Conservation (phyloP, 1,140 invertebrate species). For the Vanessa tameamea region DNA sequence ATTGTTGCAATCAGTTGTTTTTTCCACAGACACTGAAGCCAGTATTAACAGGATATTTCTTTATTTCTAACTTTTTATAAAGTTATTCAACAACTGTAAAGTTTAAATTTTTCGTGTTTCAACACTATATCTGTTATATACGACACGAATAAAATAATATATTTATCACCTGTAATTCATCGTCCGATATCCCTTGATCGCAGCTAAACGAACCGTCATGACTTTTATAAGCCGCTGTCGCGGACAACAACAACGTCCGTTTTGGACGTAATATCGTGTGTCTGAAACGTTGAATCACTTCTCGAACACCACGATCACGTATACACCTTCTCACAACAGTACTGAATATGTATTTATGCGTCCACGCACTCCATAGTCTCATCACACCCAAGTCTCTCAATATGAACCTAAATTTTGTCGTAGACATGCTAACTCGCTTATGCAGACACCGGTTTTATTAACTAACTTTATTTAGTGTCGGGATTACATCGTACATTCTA, state of each 20-base stretch:
- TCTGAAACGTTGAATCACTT: slow-evolving; percentile 63
- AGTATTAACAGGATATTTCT: too few species aligned
- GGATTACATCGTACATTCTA: neutral
- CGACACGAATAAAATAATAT: neutral
- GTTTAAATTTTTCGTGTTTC: neutral
- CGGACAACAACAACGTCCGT: slow-evolving; percentile 63
- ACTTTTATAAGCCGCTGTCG: slow-evolving; percentile 67
- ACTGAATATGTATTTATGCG: slow-evolving; percentile 54
- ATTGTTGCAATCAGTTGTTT: too few species aligned
- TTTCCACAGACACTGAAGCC: too few species aligned
- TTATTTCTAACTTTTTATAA: too few species aligned
- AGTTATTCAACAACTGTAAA: too few species aligned
- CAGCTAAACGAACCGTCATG: slow-evolving; percentile 49
- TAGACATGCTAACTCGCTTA: slow-evolving; percentile 41
- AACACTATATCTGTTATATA: neutral
- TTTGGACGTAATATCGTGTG: slow-evolving; percentile 60
- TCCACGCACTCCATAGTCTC: slow-evolving; percentile 64
- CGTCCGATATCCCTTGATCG: slow-evolving; percentile 64
- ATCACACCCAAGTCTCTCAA: slow-evolving; percentile 53
- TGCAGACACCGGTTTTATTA: slow-evolving; percentile 4
- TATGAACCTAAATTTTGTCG: slow-evolving; percentile 49
- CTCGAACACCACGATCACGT: slow-evolving; percentile 56
- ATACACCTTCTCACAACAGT: slow-evolving; percentile 58
- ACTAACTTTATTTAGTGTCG: neutral
- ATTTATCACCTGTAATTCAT: slow-evolving; percentile 60